phyloP scores from a whole-genome alignment of 2,113 vertebrate genomes.

The Callionymus lyra region DNA sequence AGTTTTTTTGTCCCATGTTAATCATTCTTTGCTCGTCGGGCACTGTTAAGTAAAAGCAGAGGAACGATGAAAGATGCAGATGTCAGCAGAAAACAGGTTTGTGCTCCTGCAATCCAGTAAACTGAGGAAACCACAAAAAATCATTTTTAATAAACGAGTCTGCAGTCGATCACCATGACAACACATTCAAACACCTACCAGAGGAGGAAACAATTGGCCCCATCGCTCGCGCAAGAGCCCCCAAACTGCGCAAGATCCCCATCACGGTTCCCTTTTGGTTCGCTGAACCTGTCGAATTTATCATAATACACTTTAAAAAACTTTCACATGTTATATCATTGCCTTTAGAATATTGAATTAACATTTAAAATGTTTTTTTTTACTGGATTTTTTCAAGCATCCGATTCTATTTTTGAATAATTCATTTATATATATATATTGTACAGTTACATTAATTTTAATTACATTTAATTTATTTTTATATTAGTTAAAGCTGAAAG shows the following conservation, averaged over 20 bases:
- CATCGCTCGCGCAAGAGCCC: constrained; percentile 81
- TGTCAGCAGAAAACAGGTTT: constrained; percentile 74
- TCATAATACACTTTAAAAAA: too few species aligned
- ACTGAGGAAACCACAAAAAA: constrained; percentile 60
- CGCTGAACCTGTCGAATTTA: constrained; percentile 64
- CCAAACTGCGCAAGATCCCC: constrained; percentile 90
- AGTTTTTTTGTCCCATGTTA: constrained; percentile 10
- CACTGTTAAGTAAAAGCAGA: constrained; percentile 62
- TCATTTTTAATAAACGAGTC: too few species aligned
- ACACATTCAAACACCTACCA: constrained; percentile 45
- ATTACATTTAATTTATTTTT: too few species aligned
- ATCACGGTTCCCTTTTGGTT: constrained; percentile 88
- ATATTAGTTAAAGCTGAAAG: too few species aligned
- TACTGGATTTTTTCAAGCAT: too few species aligned
- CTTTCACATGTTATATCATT: too few species aligned
- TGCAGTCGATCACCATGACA: too few species aligned
- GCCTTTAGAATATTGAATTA: neutral
- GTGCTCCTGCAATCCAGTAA: constrained; percentile 87
- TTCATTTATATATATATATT: too few species aligned
- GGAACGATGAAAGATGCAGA: constrained; percentile 76
- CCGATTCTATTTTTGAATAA: too few species aligned
- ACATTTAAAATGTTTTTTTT: neutral
- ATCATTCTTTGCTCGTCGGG: constrained; percentile 48
- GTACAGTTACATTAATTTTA: too few species aligned
- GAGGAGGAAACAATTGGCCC: constrained; percentile 81